Percentiles rank a stretch among this genome's conserved stretches.
phyloP scores from a whole-genome alignment of 2,113 vertebrate species.

The Turnix velox region DNA sequence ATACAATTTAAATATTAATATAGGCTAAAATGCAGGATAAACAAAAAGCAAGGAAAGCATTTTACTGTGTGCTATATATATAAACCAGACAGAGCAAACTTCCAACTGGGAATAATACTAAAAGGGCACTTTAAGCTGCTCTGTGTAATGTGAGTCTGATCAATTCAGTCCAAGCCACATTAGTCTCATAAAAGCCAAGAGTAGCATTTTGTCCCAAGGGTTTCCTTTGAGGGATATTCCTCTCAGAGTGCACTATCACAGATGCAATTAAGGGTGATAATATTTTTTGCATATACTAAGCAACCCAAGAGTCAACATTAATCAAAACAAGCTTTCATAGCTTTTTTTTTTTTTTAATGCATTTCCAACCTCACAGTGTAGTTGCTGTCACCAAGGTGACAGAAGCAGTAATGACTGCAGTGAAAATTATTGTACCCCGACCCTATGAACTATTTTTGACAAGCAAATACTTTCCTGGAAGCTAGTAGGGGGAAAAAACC shows the following conservation, averaged over 20 bases:
- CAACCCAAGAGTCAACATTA: not conserved
- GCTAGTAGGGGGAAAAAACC: not conserved
- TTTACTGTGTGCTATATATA: not conserved
- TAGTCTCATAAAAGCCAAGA: conserved; percentile 37
- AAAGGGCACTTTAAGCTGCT: conserved; percentile 11
- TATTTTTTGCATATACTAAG: conserved; percentile 10
- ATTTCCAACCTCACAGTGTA: not conserved
- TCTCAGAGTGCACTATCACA: conserved; percentile 3
- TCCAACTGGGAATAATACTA: not conserved
- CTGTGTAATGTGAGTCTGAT: not conserved
- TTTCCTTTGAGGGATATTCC: conserved; percentile 14
- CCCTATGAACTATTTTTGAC: not conserved
- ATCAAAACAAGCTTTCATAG: not conserved
- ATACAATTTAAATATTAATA: conserved; percentile 14
- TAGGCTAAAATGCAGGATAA: not conserved
- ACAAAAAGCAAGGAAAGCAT: not conserved
- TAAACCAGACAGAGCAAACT: not conserved
- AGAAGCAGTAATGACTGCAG: not conserved
- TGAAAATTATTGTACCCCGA: not conserved
- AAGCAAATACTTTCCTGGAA: conserved; percentile 10
- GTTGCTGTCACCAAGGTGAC: not conserved
- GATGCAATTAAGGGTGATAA: conserved; percentile 6
- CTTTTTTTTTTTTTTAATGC: not conserved
- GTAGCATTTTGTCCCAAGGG: not conserved
- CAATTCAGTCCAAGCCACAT: conserved; percentile 34